phyloP scores from a whole-genome alignment of 2,888 invertebrate genomes.

The Deilephila elpenor region DNA sequence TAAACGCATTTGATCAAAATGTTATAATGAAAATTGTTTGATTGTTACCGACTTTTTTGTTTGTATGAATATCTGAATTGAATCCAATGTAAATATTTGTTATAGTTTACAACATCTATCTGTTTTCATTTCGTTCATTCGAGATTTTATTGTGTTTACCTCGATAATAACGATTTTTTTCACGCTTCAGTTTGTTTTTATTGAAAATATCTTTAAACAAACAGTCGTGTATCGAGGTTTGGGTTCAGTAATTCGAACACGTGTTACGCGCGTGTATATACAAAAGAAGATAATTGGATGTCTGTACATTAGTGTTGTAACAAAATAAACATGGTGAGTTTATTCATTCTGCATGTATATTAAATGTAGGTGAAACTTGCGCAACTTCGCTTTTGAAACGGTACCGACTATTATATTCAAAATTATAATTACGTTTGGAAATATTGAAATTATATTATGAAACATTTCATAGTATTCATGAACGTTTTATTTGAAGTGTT shows the following conservation, averaged over 20 bases:
- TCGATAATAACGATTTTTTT: neutral
- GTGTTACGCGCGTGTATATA: neutral
- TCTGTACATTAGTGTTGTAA: conserved; percentile 9
- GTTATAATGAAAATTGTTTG: conserved; percentile 6
- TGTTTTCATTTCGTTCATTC: neutral
- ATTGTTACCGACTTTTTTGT: conserved; percentile 3
- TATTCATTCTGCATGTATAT: neutral
- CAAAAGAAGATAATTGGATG: neutral
- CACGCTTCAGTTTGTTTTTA: neutral
- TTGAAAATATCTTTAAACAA: neutral
- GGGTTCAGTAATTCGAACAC: neutral
- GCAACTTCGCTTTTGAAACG: neutral
- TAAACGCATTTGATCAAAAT: conserved; percentile 5
- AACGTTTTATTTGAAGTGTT: neutral
- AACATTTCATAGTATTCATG: neutral
- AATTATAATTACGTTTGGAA: conserved; percentile 20
- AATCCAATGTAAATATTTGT: conserved; percentile 20
- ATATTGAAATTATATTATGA: conserved; percentile 4
- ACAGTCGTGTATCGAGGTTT: neutral
- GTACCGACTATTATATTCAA: conserved; percentile 3
- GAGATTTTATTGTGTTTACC: neutral
- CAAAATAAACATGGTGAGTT: neutral
- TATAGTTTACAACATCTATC: neutral
- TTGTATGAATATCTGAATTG: conserved; percentile 3
- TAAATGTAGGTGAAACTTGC: conserved; percentile 14